These are phyloP conservation scores for Fragum sueziense DNA, from an alignment of 2,888 invertebrate species.

Conservation along the genomic window DNA sequence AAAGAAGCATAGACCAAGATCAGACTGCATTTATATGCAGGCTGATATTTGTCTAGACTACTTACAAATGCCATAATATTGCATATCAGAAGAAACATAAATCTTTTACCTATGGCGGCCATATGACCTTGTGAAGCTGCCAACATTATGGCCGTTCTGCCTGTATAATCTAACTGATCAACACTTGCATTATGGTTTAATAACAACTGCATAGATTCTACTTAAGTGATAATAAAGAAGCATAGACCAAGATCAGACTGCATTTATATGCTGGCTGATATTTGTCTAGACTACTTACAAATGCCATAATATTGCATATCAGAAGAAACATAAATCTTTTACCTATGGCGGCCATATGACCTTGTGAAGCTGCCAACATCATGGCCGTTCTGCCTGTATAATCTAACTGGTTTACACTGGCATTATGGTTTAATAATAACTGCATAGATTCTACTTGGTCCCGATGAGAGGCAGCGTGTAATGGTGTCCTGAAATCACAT, in stretches of 20 bases:
- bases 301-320: no score
- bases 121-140: constrained; percentile 86
- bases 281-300: no score
- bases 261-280: no score
- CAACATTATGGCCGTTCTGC: constrained; percentile 85
- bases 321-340: no score
- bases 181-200: constrained; percentile 84
- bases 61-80: no score
- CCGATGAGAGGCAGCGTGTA: constrained; percentile 86
- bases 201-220: constrained; percentile 85
- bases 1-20: no score
- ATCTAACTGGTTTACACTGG: constrained; percentile 84
- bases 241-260: no score
- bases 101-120: constrained; percentile 84
- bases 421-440: constrained; percentile 84
- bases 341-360: constrained; percentile 85
- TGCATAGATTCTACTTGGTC: constrained; percentile 85
- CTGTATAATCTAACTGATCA: constrained; percentile 84
- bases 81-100: no score
- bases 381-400: constrained; percentile 85
- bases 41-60: no score
- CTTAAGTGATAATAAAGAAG: no score
- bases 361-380: constrained; percentile 85
- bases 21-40: no score
- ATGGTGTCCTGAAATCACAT: constrained; percentile 83